These are phyloP conservation scores for Syngnathus floridae DNA, from an alignment of 2,113 vertebrate genomes.

Conservation along the genomic window DNA sequence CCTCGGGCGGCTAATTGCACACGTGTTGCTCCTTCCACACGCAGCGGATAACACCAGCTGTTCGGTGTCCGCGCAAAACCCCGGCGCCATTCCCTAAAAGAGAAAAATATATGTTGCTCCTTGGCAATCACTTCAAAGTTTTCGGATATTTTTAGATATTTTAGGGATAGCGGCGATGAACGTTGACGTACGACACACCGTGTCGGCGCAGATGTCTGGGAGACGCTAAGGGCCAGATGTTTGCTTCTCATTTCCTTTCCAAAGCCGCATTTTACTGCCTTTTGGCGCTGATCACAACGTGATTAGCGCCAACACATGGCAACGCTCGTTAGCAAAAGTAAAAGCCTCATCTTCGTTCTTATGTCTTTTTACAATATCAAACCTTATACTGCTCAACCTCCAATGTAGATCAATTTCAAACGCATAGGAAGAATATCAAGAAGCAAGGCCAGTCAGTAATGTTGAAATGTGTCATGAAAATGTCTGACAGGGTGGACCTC, in stretches of 20 bases:
- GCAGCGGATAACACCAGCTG: conserved; percentile 63
- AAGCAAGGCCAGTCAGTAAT: conserved; percentile 3
- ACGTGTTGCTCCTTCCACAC: conserved; percentile 57
- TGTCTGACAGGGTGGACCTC: conserved; percentile 38
- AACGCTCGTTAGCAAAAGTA: conserved; percentile 12
- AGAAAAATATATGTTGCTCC: conserved; percentile 45
- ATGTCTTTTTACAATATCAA: not conserved
- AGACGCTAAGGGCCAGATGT: conserved; percentile 59
- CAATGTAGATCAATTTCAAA: too few species aligned
- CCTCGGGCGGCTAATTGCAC: conserved; percentile 63
- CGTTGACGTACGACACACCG: conserved; percentile 13
- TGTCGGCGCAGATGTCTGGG: conserved; percentile 46
- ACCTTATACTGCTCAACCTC: not conserved
- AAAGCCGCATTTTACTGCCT: conserved; percentile 57
- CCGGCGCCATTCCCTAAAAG: conserved; percentile 50
- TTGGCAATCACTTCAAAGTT: conserved; percentile 58
- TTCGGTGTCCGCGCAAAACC: conserved; percentile 45
- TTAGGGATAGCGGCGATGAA: not conserved
- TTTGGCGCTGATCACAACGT: conserved; percentile 63
- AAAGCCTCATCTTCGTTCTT: not conserved
- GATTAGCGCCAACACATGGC: conserved; percentile 60
- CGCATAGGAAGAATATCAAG: not conserved
- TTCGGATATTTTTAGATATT: not conserved
- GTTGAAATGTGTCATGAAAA: conserved; percentile 26
- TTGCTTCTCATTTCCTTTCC: conserved; percentile 68